These are phyloP conservation scores for Spisula subtruncata DNA, from an alignment of 2,888 invertebrate species.

Conservation along the genomic window DNA sequence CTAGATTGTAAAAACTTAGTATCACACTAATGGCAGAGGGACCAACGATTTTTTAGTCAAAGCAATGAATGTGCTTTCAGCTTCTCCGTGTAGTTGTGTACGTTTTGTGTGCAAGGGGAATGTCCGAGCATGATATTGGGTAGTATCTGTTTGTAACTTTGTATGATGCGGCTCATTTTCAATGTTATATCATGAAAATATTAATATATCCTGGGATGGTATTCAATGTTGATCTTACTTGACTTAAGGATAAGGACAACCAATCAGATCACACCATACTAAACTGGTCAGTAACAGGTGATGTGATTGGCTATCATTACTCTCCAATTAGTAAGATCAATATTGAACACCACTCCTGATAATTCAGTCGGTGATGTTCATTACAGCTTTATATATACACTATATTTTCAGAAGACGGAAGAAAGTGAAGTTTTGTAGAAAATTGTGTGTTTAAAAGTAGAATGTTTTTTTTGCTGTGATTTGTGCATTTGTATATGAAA, in stretches of 20 bases:
- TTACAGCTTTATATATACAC: background rate
- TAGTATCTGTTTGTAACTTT: background rate
- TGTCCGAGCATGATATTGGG: constrained; percentile 19
- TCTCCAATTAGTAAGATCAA: too few species aligned
- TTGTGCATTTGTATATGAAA: background rate
- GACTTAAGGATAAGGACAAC: too few species aligned
- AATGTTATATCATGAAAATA: background rate
- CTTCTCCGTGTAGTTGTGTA: constrained; percentile 22
- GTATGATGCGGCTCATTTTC: background rate
- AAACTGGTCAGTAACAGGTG: too few species aligned
- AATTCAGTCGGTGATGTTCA: background rate
- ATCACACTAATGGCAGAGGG: background rate
- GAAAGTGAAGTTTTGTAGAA: background rate
- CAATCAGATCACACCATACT: too few species aligned
- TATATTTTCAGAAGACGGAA: background rate
- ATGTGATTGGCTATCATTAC: too few species aligned
- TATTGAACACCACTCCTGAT: too few species aligned
- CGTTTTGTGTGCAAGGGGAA: constrained; percentile 23
- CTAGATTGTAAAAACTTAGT: constrained; percentile 24
- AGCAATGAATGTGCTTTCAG: constrained; percentile 17
- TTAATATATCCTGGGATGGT: too few species aligned
- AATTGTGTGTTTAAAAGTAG: constrained; percentile 2
- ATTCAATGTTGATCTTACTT: too few species aligned
- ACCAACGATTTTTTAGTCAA: constrained; percentile 30
- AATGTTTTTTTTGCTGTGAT: background rate